Evolutionary conservation across 2,113 vertebrate species (phyloP), one percentile per base, ranked within the genome.

Genomic region (Lasiurus borealis): DNA sequence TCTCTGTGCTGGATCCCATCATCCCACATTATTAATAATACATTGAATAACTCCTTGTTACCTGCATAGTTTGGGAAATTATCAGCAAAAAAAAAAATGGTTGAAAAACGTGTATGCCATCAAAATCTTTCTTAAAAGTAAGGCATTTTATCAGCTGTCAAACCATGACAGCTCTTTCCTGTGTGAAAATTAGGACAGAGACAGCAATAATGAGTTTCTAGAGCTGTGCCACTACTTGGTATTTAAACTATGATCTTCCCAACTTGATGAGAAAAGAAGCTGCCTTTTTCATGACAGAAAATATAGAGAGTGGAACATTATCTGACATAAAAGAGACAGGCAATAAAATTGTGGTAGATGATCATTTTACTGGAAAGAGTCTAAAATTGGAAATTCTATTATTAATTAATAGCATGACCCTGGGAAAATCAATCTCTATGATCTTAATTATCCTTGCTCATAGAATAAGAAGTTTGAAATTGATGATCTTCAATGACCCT

Each of bases 121-220:
- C 81, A 84, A 94, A 88, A 90, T 75, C 36, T 68, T 44, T 64
- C 34, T 86, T 91, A 31, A 93, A 81, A 77, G 34, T 44, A 88
- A 91, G 86, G 44, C 72, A 76, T 80, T 90, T 94, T 10, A 68
- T 83, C 69, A 95, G 34, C 29, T 86, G 62, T 89, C 93, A 96
- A 85, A 36, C 18, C 25, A 73, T 86, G 66, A 48, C 40, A 95
- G 34, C 13, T 77, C 13, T 76, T 85, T 29, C 93, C 62, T 69
- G 36, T 36, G 48, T 78, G 10, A 95, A 94, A 80, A 89, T 93
- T 54, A 73, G 6, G 46, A 90, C 59, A 82, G 87, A 95, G 44
- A 71, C 18, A 72, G 40, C 71, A 81, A 13, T 93, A 92, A 90
- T 96, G 85, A 95, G 11, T 85, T 92, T 64, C 57, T 59, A 87